Evolutionary conservation across 1,140 invertebrate genomes (phyloP), one percentile per base, ranked within the genome.

Genomic region (Bombus superbus): DNA sequence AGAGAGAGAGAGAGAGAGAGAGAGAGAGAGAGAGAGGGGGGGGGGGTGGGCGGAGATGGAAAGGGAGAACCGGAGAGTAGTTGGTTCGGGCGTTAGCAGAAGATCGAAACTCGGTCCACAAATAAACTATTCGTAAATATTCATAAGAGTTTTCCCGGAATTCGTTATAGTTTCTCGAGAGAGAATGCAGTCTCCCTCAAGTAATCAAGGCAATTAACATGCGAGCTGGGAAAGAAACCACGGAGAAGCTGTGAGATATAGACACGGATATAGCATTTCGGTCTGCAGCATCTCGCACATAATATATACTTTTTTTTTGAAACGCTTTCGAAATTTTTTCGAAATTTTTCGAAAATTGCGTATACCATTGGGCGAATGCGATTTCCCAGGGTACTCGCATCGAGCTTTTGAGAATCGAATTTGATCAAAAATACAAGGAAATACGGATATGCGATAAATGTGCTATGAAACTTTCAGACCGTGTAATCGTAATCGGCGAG

Each of bases 41-140:
- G 32, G 32, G 32, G 32, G 32, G 32, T 1, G 13, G 5, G 15
- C 11, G 32, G 64, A 18, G n/a, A 62, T 53, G 8, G 47, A 53
- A 22, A 62, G 59, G 11, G 11, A 62, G 59, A 62, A 15, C 4
- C 13, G 62, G 28, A n/a, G 62, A 53, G 47, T 53, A 22, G 47
- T 22, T 53, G 47, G 32, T 32, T 44, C 6, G 35, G 9, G 78
- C 40, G 53, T 47, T 44, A 53, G 35, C 38, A 53, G 59, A 62
- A 71, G 86, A 91, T 92, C 90, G 88, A 92, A 92, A 91, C 84
- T 90, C 79, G 71, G 73, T 76, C n/a, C 42, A 62, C 81, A 71
- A 88, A 88, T 92, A 88, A 92, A 92, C 85, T 81, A 71, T 89
- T 92, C 88, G 85, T 92, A 92, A 92, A 92, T 92, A 92, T 92